These are phyloP conservation scores for Buceros bicornis DNA, from an alignment of 2,797 vertebrate genomes.

Conservation along the genomic window DNA sequence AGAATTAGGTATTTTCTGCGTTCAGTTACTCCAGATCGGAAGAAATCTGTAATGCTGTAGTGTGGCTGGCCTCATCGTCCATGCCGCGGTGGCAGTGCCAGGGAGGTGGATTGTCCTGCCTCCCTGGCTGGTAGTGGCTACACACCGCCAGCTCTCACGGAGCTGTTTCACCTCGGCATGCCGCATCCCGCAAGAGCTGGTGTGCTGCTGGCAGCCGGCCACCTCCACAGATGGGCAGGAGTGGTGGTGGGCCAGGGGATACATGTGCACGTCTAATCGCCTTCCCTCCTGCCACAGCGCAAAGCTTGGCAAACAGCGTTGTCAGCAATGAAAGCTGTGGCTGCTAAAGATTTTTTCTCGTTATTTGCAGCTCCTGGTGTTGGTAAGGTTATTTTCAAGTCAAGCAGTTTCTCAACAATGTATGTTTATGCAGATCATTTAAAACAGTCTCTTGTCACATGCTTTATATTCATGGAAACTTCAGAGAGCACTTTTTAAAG, in stretches of 20 bases:
- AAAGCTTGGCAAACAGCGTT: background rate
- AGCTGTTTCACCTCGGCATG: background rate
- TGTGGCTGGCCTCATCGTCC: accelerated
- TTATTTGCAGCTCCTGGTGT: background rate
- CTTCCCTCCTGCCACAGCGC: background rate
- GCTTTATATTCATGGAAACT: conserved; percentile 74
- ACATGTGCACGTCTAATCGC: background rate
- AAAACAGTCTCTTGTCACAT: conserved; percentile 61
- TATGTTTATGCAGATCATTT: conserved; percentile 36
- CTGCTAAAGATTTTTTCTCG: background rate
- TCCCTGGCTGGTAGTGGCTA: accelerated
- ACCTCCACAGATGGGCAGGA: conserved; percentile 29
- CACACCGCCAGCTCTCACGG: accelerated
- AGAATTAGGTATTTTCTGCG: background rate
- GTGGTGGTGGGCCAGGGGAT: background rate
- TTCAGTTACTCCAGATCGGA: background rate
- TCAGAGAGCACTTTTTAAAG: conserved; percentile 68
- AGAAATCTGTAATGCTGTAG: background rate
- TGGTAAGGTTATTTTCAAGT: conserved; percentile 60
- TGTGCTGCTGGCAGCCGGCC: background rate
- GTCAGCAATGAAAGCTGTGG: background rate
- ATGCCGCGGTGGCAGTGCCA: accelerated
- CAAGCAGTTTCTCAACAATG: conserved; percentile 38
- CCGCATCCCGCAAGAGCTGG: background rate
- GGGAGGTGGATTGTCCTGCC: background rate